Evolutionary conservation across 2,797 vertebrate species (phyloP).

Genomic region (Helostoma temminkii): DNA sequence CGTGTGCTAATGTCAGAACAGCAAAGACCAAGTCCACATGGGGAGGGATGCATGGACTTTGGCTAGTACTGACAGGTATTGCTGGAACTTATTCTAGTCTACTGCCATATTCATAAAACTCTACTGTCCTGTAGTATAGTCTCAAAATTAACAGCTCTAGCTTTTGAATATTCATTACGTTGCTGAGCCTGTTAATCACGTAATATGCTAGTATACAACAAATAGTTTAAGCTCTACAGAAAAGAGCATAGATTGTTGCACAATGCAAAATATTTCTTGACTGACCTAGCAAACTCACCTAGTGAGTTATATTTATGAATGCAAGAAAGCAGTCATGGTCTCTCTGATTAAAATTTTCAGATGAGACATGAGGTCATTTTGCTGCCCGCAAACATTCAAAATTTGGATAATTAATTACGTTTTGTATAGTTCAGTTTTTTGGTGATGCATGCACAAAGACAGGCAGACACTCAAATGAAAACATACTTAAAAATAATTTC

Average conservation of each 20-base stretch:
- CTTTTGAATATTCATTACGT: conserved; percentile 10
- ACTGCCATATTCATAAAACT: conserved; percentile 10
- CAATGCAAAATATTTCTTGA: not conserved
- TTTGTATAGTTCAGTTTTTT: not conserved
- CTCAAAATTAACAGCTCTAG: not conserved
- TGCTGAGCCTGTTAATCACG: too few species aligned
- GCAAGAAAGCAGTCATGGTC: not conserved
- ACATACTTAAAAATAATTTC: too few species aligned
- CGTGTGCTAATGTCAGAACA: conserved; percentile 51
- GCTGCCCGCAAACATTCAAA: not conserved
- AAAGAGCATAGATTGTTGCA: not conserved
- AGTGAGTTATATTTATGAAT: conserved; percentile 3
- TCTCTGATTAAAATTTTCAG: not conserved
- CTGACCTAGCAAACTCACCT: not conserved
- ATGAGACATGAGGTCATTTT: not conserved
- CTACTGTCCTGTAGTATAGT: not conserved
- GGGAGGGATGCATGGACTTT: not conserved
- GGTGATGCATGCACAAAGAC: not conserved
- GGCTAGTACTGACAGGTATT: conserved; percentile 1
- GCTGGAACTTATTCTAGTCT: not conserved
- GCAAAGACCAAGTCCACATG: conserved; percentile 38
- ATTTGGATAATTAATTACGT: conserved; percentile 20
- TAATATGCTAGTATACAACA: not conserved
- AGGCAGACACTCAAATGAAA: not conserved
- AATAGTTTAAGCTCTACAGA: not conserved